Evolutionary conservation across 2,797 vertebrate species (phyloP), one percentile per base, ranked within the genome.

Genomic region (Melanotaenia maccullochi): DNA sequence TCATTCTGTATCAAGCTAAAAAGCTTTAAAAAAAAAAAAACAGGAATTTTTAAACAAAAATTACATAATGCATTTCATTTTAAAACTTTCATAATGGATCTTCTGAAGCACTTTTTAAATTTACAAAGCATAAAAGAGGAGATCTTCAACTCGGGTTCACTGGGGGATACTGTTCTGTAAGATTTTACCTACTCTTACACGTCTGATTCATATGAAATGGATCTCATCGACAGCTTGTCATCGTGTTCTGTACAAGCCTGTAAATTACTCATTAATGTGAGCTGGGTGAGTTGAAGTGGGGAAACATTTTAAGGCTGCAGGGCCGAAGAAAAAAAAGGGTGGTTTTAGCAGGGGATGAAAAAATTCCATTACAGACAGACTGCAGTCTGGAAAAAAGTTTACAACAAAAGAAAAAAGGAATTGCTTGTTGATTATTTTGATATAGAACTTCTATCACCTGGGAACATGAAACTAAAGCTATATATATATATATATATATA

Each of bases 311-410:
- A 47, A 20, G 18, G 1, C 42, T n/a, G 6, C 42, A 44, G 14
- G 40, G 40, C 40, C 1, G 14, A 42, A 42, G 14, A 42, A 42
- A 42, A 42, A 14, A 42, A 16, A 18, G 40, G 44, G 54, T 44
- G 44, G 35, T 20, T 68, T 59, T 35, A 68, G 65, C 40, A 14
- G n/a, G 28, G 47, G 40, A 49, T 14, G 52, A 28, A 1, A 60
- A 42, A 8, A 40, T 28, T 12, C 7, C 25, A 16, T 47, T 47
- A 73, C 28, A 12, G 22, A 18, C n/a, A 60, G 5, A n/a, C 56
- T 44, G 36, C 35, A 66, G 47, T 3, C 9, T 1, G n/a, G 24
- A 1, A 0, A 28, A 25, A 22, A 36, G 22, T 44, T 57, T 9
- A 52, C 25, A 65, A 57, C 33, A 42, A 25, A 40, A 49, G 33